Evolutionary conservation across 1,140 invertebrate species (phyloP).

Genomic region (Leptopilina boulardi): DNA sequence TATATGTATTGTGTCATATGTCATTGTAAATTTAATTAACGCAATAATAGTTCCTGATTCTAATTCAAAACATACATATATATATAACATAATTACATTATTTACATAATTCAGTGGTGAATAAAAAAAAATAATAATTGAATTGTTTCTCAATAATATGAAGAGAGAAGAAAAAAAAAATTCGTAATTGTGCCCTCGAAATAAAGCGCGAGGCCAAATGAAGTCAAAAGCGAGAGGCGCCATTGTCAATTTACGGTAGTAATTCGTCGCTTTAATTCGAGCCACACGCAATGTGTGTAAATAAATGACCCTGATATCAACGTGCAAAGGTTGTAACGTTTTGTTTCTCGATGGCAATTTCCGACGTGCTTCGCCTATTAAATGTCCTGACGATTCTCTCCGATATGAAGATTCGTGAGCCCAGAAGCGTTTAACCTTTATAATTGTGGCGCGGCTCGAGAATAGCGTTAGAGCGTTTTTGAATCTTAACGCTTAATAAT

Average conservation of each 20-base stretch:
- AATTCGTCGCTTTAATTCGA: constrained; percentile 68
- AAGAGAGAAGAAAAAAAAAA: not conserved
- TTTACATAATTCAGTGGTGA: not conserved
- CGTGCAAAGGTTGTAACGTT: constrained; percentile 60
- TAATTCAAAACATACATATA: no score
- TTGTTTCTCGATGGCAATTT: constrained; percentile 62
- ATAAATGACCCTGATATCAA: constrained; percentile 60
- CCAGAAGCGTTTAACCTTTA: constrained; percentile 32
- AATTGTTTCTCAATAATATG: constrained; percentile 23
- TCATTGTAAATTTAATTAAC: no score
- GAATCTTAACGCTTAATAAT: constrained; percentile 21
- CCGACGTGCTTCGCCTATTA: constrained; percentile 64
- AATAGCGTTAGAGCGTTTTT: constrained; percentile 4
- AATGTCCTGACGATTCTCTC: constrained; percentile 49
- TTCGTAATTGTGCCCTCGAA: not conserved
- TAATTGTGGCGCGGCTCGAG: not conserved
- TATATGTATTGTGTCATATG: no score
- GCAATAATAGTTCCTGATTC: no score
- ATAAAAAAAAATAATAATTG: not conserved
- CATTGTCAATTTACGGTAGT: constrained; percentile 49
- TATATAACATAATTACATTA: no score
- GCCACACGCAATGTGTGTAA: constrained; percentile 57
- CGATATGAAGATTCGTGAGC: constrained; percentile 41
- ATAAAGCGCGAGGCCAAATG: constrained; percentile 9
- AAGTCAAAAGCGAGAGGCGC: not conserved